Conservation (phyloP, 2,797 vertebrate species). For the Catostomus latipinnis region DNA sequence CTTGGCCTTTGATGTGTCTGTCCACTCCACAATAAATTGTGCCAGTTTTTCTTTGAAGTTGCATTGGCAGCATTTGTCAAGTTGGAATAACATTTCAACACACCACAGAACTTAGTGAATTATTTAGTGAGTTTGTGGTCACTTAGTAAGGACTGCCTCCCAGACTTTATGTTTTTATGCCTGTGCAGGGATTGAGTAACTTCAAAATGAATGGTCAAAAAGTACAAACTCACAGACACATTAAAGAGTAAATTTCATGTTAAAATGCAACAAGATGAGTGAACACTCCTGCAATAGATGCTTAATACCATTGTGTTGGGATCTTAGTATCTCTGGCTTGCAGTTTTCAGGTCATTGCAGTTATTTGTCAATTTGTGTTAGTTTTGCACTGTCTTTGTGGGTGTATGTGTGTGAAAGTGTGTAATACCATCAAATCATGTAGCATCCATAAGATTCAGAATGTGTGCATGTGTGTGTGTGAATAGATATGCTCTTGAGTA, state of each 20-base stretch:
- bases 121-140: constrained; percentile 37
- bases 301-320: no score
- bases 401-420: constrained; percentile 23
- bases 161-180: constrained; percentile 27
- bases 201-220: constrained; percentile 7
- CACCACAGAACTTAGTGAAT: constrained; percentile 41
- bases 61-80: constrained; percentile 28
- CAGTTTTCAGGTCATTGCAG: constrained; percentile 8
- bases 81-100: constrained; percentile 25
- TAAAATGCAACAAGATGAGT: neutral
- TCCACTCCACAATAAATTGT: constrained; percentile 12
- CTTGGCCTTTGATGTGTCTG: constrained; percentile 22
- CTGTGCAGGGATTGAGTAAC: neutral
- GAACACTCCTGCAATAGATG: neutral
- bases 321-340: no score
- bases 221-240: neutral
- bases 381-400: constrained; percentile 4
- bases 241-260: neutral
- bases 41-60: constrained; percentile 36
- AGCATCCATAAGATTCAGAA: neutral
- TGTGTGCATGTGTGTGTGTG: neutral
- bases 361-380: constrained; percentile 10
- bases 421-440: constrained; percentile 39
- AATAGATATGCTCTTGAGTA: constrained; percentile 43
- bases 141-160: constrained; percentile 38